Evolutionary conservation across 1,140 invertebrate species (phyloP).

Genomic region (Brachionus rubens): DNA sequence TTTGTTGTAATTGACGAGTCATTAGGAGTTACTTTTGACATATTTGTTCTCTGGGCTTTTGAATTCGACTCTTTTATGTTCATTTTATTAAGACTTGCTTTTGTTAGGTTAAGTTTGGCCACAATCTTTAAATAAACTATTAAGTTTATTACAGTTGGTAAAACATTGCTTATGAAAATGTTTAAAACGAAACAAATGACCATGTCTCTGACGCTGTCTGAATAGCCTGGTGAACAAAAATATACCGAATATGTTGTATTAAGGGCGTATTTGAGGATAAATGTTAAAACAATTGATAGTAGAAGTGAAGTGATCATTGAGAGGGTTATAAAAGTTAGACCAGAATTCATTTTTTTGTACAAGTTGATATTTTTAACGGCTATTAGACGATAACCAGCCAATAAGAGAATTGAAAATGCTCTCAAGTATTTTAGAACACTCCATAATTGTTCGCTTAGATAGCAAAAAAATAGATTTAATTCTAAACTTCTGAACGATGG

Average conservation of each 20-base stretch:
- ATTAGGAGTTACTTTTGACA: slow-evolving; percentile 12
- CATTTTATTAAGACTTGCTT: neutral
- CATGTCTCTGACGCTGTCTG: slow-evolving; percentile 1
- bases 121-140: slow-evolving; percentile 12
- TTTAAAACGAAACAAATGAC: neutral
- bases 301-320: neutral
- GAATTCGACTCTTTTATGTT: neutral
- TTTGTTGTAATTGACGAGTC: slow-evolving; percentile 15
- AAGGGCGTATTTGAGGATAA: neutral
- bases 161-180: neutral
- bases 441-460: slow-evolving; percentile 36
- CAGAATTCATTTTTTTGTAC: slow-evolving; percentile 31
- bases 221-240: slow-evolving; percentile 35
- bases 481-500: neutral
- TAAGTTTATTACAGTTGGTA: slow-evolving; percentile 1
- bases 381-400: neutral
- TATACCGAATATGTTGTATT: slow-evolving; percentile 32
- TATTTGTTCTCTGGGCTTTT: neutral
- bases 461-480: slow-evolving; percentile 35
- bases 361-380: neutral
- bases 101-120: neutral
- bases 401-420: slow-evolving; percentile 2
- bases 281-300: slow-evolving; percentile 4
- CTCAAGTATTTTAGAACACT: slow-evolving; percentile 20
- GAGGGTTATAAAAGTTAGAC: neutral